Evolutionary conservation across 1,140 invertebrate genomes (phyloP).

Genomic region (Bombus impatiens): DNA sequence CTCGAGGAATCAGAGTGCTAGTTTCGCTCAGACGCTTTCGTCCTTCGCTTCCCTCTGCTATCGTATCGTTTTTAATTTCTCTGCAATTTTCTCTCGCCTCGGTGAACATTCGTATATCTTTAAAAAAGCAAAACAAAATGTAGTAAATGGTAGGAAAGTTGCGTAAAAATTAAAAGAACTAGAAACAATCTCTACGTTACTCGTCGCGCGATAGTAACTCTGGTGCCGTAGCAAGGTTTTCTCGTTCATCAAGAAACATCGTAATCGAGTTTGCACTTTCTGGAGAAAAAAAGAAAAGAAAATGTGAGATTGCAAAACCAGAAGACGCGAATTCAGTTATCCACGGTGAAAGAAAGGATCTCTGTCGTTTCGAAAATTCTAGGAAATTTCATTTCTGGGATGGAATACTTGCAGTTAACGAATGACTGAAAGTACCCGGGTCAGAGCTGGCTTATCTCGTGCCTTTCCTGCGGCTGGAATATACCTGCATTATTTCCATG

Average conservation of each 20-base stretch:
- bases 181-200: background rate
- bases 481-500: background rate
- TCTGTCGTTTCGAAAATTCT: background rate
- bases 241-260: background rate
- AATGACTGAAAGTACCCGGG: background rate
- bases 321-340: background rate
- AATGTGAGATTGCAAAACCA: background rate
- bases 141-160: too few species aligned
- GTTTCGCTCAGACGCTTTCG: background rate
- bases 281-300: background rate
- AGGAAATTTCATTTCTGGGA: background rate
- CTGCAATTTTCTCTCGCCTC: background rate
- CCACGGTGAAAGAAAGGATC: background rate
- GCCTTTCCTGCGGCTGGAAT: background rate
- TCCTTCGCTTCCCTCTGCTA: too few species aligned
- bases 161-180: background rate
- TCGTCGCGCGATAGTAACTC: background rate
- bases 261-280: conserved; percentile 8
- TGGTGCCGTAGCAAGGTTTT: background rate
- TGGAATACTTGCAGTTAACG: background rate
- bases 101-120: too few species aligned
- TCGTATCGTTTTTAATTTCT: conserved; percentile 1
- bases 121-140: background rate
- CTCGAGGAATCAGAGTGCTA: background rate
- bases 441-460: background rate